A percentile compares a stretch with the other conserved stretches of the same genome.
Conservation (phyloP, 2,113 vertebrate genomes). For the Salvator merianae region DNA sequence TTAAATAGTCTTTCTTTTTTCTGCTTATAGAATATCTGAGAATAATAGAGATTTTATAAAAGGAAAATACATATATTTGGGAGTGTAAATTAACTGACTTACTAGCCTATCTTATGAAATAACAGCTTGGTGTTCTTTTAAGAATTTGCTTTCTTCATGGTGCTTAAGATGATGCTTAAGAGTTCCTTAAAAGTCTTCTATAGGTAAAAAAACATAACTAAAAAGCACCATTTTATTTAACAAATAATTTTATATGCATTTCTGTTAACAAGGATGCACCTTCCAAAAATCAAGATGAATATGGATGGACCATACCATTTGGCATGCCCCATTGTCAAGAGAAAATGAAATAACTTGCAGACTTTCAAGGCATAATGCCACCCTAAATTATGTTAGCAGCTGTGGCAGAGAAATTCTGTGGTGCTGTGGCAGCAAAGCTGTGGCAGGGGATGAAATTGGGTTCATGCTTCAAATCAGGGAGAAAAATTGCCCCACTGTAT, state of each 20-base stretch:
- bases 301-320: conserved; percentile 23
- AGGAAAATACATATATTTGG: background rate
- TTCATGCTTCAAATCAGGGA: background rate
- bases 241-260: conserved; percentile 33
- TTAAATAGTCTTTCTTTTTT: background rate
- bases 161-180: conserved; percentile 19
- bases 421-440: background rate
- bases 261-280: conserved; percentile 27
- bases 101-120: conserved; percentile 7
- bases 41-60: background rate
- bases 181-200: background rate
- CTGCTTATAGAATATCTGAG: background rate
- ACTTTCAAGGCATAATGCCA: conserved; percentile 12
- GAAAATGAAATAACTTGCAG: conserved; percentile 17
- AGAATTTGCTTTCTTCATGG: conserved; percentile 12
- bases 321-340: conserved; percentile 17
- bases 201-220: conserved; percentile 8
- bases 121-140: conserved; percentile 4
- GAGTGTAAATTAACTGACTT: background rate
- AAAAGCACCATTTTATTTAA: background rate
- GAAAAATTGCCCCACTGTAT: too few relatives aligned
- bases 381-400: conserved; percentile 3
- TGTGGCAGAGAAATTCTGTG: background rate
- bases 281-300: conserved; percentile 20
- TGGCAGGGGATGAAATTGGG: background rate